Percentiles rank a stretch among this genome's conserved stretches.
These are phyloP conservation scores for Eledone cirrhosa DNA, from an alignment of 2,888 invertebrate genomes.

Conservation along the genomic window DNA sequence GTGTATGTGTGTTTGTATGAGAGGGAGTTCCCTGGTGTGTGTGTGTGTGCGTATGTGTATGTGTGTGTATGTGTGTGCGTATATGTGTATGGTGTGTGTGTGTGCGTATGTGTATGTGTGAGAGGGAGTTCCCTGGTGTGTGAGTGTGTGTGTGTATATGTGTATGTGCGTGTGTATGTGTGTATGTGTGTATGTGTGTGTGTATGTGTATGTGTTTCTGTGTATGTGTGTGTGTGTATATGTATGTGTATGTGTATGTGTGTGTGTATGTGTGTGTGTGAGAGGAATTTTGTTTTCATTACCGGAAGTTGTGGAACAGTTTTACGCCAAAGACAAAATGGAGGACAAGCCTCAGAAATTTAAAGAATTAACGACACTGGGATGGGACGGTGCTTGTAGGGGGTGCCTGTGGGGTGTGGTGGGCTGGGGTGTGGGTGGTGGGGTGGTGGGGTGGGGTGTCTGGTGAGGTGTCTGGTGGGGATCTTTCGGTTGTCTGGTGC, in stretches of 20 bases:
- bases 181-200: neutral
- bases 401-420: no score
- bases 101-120: neutral
- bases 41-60: neutral
- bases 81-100: no score
- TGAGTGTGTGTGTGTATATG: neutral
- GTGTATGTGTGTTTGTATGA: neutral
- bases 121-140: neutral
- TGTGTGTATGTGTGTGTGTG: conserved; percentile 2
- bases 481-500: no score
- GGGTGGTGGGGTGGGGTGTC: no score
- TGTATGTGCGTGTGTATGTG: neutral
- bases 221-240: neutral
- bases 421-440: no score
- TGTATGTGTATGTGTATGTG: neutral
- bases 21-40: neutral
- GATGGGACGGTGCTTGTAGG: no score
- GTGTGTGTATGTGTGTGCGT: no score
- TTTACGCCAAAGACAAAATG: no score
- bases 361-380: no score
- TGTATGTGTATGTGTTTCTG: neutral
- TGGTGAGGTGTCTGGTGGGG: no score
- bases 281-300: neutral
- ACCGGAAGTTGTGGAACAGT: no score
- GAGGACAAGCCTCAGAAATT: no score